Evolutionary conservation across 2,888 invertebrate genomes (phyloP).

Genomic region (Drosophila atroscutellata): DNA sequence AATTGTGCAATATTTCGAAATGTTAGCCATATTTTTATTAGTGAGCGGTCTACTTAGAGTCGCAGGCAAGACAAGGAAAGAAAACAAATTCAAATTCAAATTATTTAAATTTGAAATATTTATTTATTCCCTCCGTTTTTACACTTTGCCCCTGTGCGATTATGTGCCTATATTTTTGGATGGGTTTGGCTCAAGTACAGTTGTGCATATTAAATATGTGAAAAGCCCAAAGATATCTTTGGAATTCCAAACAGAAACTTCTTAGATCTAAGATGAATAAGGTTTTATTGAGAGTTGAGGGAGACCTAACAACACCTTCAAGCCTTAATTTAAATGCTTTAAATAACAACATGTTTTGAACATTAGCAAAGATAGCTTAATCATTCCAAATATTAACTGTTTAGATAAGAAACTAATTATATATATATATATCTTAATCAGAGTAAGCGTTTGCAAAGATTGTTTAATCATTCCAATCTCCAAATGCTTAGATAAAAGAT

Average conservation of each 20-base stretch:
- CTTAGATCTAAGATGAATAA: neutral
- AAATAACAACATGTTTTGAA: neutral
- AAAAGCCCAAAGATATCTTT: neutral
- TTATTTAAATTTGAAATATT: neutral
- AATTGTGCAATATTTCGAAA: neutral
- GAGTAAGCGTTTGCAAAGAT: neutral
- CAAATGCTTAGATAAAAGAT: neutral
- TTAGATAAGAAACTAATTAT: neutral
- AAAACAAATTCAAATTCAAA: neutral
- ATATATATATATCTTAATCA: too few relatives aligned
- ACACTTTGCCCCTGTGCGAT: neutral
- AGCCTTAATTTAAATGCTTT: neutral
- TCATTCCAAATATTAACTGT: neutral
- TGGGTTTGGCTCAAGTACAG: neutral
- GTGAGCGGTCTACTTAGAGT: neutral
- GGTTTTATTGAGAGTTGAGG: neutral
- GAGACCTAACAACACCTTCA: neutral
- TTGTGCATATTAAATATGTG: conserved; percentile 2
- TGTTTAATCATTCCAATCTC: neutral
- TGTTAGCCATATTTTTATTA: neutral
- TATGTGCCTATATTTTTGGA: neutral
- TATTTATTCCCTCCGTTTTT: neutral
- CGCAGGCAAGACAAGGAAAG: neutral
- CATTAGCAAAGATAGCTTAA: neutral
- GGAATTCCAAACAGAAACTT: neutral